These are phyloP conservation scores for Pterobdella sp. DNA, from an alignment of 2,888 invertebrate genomes.

Conservation along the genomic window DNA sequence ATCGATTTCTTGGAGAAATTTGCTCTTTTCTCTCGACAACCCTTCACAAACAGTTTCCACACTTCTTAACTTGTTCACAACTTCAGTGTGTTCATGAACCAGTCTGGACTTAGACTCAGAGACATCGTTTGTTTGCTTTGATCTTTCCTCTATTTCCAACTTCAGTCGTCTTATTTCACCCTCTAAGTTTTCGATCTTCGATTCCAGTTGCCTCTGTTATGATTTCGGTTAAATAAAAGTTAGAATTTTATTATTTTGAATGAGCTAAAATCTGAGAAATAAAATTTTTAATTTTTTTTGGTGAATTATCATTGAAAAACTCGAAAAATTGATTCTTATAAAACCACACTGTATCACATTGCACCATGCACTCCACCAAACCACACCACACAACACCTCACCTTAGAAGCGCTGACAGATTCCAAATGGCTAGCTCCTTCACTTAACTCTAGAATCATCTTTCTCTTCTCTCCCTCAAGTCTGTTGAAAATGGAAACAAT, in stretches of 20 bases:
- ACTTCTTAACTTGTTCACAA: neutral
- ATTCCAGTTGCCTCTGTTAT: slow-evolving; percentile 16
- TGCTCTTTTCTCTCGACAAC: slow-evolving; percentile 14
- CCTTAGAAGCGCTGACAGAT: slow-evolving; percentile 2
- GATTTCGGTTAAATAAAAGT: too few species aligned
- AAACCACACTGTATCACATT: too few species aligned
- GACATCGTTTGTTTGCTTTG: neutral
- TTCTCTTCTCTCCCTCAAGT: neutral
- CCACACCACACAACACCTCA: too few species aligned
- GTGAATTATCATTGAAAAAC: neutral
- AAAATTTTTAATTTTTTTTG: too few species aligned
- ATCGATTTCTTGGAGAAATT: slow-evolving; percentile 18
- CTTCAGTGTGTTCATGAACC: slow-evolving; percentile 14
- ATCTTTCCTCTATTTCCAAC: slow-evolving; percentile 10
- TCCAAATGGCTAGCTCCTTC: neutral
- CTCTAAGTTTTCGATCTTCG: slow-evolving; percentile 11
- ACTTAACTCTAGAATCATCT: neutral
- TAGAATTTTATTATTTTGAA: too few species aligned
- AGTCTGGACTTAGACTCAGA: neutral
- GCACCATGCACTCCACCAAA: too few species aligned
- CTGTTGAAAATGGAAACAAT: too few species aligned
- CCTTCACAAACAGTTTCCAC: slow-evolving; percentile 16
- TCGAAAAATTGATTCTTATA: neutral
- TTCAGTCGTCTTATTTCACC: neutral
- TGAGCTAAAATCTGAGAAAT: too few species aligned